Base-by-base conservation (phyloP, 2,797 vertebrate genomes). In the Sebastes oblongus region DNA sequence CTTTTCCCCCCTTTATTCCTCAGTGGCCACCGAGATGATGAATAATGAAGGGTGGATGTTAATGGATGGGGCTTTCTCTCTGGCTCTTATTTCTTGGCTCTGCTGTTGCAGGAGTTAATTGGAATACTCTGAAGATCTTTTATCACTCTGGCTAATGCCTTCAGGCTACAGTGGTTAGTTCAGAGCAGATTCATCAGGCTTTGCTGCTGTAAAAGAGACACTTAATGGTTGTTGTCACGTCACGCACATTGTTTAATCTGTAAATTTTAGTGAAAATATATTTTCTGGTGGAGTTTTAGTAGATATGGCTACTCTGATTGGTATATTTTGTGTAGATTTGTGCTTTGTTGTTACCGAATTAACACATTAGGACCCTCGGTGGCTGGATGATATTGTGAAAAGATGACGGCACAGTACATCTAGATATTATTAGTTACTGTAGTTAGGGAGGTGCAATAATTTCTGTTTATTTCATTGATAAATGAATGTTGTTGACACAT, bases 401-500 rank as follows among this genome's bases (percentile, higher is more conserved):
- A 24, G 9, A 66, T 2, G 50, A 22, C 66, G 27, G 22, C 61
- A 29, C 29, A 2, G 34, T 2, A 2, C 16, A 27, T 32, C 8
- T 32, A 34, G 11, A 69, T 72, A 50, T 88, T 60, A 75, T 79
- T 55, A 73, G 46, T 29, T 76, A 71, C 77, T 81, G 61, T 74
- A 61, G 55, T 72, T 27, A 7, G 68, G 62, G 55, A 75, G 71
- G 60, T 59, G 76, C 78, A 65, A 62, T 77, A 50, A 20, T 75
- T 64, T 73, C 36, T 74, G 60, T 86, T 85, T 77, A 60, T 88
- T 78, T 87, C 72, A 61, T 61, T 79, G 62, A 83, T 90, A 68
- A 91, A 88, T 90, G 75, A 83, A 80, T 84, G 69, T 86, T 88
- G 84, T 91, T 92, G 86, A 90, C 64, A 84, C 88, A 82, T 92